Evolutionary conservation across 2,113 vertebrate species (phyloP).

Genomic region (Halcyon senegalensis): DNA sequence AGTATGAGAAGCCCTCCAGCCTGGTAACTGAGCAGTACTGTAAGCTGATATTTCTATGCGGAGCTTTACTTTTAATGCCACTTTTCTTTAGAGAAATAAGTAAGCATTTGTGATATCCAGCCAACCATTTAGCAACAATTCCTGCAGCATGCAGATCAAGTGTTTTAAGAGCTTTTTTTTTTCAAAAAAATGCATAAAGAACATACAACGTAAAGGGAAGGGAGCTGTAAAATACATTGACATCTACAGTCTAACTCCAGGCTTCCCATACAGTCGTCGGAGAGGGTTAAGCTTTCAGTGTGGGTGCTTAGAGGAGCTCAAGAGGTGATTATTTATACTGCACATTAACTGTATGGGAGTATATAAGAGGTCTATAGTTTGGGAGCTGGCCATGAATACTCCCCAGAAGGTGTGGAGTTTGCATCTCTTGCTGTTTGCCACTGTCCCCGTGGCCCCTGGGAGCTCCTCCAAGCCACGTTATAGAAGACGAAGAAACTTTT

Average conservation of each 20-base stretch:
- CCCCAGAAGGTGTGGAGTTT: slow-evolving; percentile 12
- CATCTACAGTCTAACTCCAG: background rate
- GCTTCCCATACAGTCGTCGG: background rate
- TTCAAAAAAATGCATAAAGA: no score
- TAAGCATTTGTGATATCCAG: background rate
- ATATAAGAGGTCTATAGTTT: slow-evolving; percentile 47
- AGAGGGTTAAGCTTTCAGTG: slow-evolving; percentile 37
- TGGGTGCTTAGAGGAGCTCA: slow-evolving; percentile 45
- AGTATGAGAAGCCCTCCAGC: background rate
- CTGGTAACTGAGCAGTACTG: background rate
- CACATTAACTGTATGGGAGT: background rate
- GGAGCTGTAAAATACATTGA: background rate
- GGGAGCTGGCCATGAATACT: slow-evolving; percentile 20
- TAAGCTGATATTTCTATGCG: background rate
- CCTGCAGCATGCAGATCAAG: background rate
- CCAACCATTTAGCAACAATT: background rate
- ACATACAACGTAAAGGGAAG: background rate
- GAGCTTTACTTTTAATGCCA: background rate
- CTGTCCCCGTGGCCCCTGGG: background rate
- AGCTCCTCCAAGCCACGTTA: background rate
- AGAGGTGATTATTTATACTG: slow-evolving; percentile 42
- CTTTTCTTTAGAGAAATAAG: background rate
- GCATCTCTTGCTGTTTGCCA: background rate
- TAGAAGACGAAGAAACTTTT: background rate
- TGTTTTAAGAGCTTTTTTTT: background rate